Percentiles rank a stretch among this genome's conserved stretches.
Evolutionary conservation across 2,797 vertebrate species (phyloP).

Genomic region (Tragopan temminckii): DNA sequence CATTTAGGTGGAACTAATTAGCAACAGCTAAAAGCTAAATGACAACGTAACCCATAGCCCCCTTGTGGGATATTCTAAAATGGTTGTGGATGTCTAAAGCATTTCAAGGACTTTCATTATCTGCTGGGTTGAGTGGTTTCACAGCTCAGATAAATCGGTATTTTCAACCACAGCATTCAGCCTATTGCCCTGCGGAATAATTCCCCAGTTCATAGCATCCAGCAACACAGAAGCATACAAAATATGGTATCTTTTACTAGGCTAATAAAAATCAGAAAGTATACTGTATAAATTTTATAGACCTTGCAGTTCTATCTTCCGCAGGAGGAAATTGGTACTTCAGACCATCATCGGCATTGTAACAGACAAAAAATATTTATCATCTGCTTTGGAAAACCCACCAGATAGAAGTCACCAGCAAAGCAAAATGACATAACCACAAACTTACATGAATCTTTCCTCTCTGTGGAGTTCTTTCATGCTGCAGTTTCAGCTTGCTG

Average conservation of each 20-base stretch:
- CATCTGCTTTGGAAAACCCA: constrained; percentile 26
- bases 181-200: background rate
- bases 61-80: constrained; percentile 70
- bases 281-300: constrained; percentile 68
- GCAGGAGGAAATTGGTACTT: constrained; percentile 40
- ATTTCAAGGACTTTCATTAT: constrained; percentile 55
- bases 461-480: background rate
- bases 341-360: constrained; percentile 4
- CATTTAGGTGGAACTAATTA: constrained; percentile 63
- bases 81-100: constrained; percentile 17
- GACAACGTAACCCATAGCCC: constrained; percentile 43
- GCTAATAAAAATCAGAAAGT: constrained; percentile 72
- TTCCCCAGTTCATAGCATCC: background rate
- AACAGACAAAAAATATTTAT: constrained; percentile 38
- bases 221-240: constrained; percentile 57
- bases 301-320: constrained; percentile 58
- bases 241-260: constrained; percentile 71
- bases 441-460: constrained; percentile 33
- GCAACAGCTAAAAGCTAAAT: constrained; percentile 42
- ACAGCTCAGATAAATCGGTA: constrained; percentile 37
- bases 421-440: background rate
- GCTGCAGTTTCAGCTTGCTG: background rate
- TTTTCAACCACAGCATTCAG: constrained; percentile 20
- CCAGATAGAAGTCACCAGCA: constrained; percentile 23
- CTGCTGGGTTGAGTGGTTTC: constrained; percentile 1